Conservation (phyloP, 1,140 invertebrate genomes). For the Limonius californicus region DNA sequence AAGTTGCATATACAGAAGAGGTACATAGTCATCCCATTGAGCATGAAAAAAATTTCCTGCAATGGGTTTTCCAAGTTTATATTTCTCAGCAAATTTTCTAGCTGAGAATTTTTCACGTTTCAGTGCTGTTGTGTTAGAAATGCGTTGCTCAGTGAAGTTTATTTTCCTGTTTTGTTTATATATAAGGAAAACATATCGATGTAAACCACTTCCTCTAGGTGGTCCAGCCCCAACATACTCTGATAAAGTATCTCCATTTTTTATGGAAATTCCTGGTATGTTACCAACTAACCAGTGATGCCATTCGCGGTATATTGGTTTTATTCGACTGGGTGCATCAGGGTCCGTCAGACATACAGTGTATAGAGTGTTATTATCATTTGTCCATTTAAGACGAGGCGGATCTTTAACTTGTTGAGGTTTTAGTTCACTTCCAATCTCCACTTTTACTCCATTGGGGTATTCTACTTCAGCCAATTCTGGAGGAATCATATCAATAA, state of each 20-base stretch:
- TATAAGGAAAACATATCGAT: constrained; percentile 84
- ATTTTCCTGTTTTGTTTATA: constrained; percentile 77
- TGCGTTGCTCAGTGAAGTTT: constrained; percentile 61
- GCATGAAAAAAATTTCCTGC: constrained; percentile 89
- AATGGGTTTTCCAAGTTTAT: constrained; percentile 76
- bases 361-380: constrained; percentile 59
- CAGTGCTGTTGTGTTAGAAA: constrained; percentile 50
- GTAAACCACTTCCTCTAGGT: constrained; percentile 73
- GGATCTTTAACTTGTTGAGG: constrained; percentile 64
- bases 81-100: constrained; percentile 76
- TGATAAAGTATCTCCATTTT: constrained; percentile 61
- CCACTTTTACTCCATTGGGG: constrained; percentile 44
- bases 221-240: constrained; percentile 83
- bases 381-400: constrained; percentile 60
- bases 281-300: constrained; percentile 90
- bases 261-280: constrained; percentile 72
- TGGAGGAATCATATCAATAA: constrained; percentile 46
- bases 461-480: constrained; percentile 31
- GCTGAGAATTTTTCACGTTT: constrained; percentile 74
- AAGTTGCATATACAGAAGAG: not conserved
- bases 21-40: constrained; percentile 67
- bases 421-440: constrained; percentile 65
- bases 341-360: constrained; percentile 80
- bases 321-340: constrained; percentile 86
- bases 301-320: constrained; percentile 79